Base-by-base conservation (phyloP, 2,113 vertebrate genomes). In the Balaenoptera acutorostrata region DNA sequence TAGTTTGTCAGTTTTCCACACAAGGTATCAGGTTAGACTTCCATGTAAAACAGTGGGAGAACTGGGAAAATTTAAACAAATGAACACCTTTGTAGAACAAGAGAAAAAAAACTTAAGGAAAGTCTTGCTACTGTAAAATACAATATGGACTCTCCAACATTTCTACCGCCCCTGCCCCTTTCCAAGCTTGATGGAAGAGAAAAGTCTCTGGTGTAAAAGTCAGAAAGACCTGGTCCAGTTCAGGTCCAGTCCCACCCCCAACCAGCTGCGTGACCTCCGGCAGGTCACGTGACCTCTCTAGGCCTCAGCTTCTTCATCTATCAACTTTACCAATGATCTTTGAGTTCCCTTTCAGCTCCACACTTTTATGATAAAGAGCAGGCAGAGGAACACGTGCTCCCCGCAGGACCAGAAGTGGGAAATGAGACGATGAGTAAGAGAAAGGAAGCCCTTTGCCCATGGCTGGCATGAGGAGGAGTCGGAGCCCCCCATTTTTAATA, bases 31-130 rank as follows among this genome's bases (percentile, higher is more conserved):
- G 57, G 91, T 95, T 89, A 88, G 25, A 39, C 86, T 92, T 92
- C 86, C 86, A 61, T 64, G 91, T 77, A 92, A 89, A 59, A 81
- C 86, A 96, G 93, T 41, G 41, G 31, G 84, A 85, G 91, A 95
- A 75, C 10, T 83, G 72, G 82, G 74, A 92, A 96, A 78, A 41
- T 82, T 63, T 59, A 59, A 52, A 82, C 20, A 57, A 44, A 33
- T 8, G 33, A 92, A 82, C 61, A 27, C 0, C 66, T 93, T 81
- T 85, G 8, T 57, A 72, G 93, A 97, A 66, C 31, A 83, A 69
- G 88, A 93, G 31, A 82, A 90, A 23, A 55, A 91, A 83, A 36
- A 33, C 33, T 66, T 61, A 61, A 85, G 64, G 44, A 68, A 95
- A 41, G 4, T 64, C 63, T 95, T 74, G 17, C 33, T 75, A 49